Percentiles rank a stretch among this genome's conserved stretches.
phyloP scores from a whole-genome alignment of 2,113 vertebrate genomes.

The Saguinus midas region DNA sequence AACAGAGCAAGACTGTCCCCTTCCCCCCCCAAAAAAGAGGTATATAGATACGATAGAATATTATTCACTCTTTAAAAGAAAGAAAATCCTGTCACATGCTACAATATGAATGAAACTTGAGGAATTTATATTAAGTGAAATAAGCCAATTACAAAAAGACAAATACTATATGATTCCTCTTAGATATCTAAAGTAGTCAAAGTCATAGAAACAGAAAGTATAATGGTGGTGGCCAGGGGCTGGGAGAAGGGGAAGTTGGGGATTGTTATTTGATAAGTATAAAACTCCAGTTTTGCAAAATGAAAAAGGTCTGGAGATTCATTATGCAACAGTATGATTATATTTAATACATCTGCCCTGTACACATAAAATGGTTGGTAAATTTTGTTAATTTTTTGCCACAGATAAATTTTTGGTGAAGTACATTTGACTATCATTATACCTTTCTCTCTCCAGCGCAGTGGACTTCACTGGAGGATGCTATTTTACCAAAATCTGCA shows the following conservation, averaged over 20 bases:
- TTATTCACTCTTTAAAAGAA: constrained; percentile 29
- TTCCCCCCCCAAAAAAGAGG: too few relatives aligned
- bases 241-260: neutral
- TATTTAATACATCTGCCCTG: neutral
- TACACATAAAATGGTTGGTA: neutral
- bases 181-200: neutral
- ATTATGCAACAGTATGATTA: neutral
- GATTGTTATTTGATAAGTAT: neutral
- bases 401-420: constrained; percentile 3
- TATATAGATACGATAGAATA: neutral
- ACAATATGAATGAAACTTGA: neutral
- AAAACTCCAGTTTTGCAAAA: constrained; percentile 6
- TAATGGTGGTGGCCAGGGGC: neutral
- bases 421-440: neutral
- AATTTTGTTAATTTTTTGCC: neutral
- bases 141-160: constrained; percentile 12
- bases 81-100: neutral
- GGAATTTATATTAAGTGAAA: constrained; percentile 12
- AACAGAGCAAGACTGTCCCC: too few relatives aligned
- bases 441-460: constrained; percentile 82
- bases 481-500: constrained; percentile 95
- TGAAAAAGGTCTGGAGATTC: neutral
- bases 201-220: neutral
- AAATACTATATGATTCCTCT: neutral
- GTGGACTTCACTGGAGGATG: constrained; percentile 97